phyloP scores from a whole-genome alignment of 2,888 invertebrate species.

The Eilema depressum region DNA sequence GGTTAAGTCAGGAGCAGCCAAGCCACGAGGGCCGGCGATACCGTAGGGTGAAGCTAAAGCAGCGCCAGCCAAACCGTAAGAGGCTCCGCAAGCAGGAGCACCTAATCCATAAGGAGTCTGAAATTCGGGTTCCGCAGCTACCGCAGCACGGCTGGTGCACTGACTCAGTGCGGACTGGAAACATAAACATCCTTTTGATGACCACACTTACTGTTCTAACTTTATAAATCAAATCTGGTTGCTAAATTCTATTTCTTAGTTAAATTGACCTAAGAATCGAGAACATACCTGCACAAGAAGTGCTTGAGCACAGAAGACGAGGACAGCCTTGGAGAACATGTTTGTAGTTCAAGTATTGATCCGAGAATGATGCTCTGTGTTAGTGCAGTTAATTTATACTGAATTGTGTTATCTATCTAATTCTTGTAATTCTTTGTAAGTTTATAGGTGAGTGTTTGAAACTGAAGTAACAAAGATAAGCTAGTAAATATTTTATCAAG shows the following conservation, averaged over 20 bases:
- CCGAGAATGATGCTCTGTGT: slow-evolving; percentile 24
- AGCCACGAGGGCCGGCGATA: background rate
- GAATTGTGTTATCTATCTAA: too few relatives aligned
- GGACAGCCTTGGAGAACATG: slow-evolving; percentile 55
- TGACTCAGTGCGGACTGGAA: slow-evolving; percentile 16
- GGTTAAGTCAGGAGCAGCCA: background rate
- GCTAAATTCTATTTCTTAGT: background rate
- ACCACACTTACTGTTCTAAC: too few relatives aligned
- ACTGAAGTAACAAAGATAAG: too few relatives aligned
- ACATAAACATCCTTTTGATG: background rate
- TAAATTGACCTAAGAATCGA: background rate
- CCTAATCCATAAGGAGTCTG: too few relatives aligned
- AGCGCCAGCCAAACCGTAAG: background rate
- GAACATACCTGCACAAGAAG: slow-evolving; percentile 27
- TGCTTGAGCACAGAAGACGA: slow-evolving; percentile 56
- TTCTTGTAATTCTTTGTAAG: too few relatives aligned
- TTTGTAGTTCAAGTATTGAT: slow-evolving; percentile 26
- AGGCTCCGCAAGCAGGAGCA: too few relatives aligned
- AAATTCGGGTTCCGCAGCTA: background rate
- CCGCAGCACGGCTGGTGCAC: background rate
- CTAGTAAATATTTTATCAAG: too few relatives aligned
- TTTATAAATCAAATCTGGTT: background rate
- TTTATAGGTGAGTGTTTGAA: too few relatives aligned
- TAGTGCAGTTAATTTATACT: background rate
- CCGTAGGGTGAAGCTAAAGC: background rate